phyloP scores from a whole-genome alignment of 1,140 invertebrate genomes.

The Neocloeon triangulifer region DNA sequence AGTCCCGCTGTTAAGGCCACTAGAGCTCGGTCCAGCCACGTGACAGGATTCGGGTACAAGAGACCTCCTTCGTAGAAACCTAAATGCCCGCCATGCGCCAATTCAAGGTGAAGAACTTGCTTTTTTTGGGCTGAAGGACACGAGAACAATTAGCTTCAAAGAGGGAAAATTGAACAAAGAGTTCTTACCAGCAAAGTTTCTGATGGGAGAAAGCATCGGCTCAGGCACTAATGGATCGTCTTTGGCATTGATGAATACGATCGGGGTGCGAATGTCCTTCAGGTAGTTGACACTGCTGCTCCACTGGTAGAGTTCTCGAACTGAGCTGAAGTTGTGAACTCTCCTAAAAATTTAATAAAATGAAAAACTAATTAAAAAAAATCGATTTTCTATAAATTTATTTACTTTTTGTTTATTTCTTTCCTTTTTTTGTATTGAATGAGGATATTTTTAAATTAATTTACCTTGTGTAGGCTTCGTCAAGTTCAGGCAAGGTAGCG shows the following conservation, averaged over 20 bases:
- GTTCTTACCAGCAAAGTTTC: slow-evolving; percentile 52
- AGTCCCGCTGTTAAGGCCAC: slow-evolving; percentile 36
- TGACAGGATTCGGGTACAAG: slow-evolving; percentile 63
- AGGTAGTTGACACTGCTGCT: slow-evolving; percentile 58
- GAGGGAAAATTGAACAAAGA: too few relatives aligned
- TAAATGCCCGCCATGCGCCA: slow-evolving; percentile 76
- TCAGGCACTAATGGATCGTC: slow-evolving; percentile 78
- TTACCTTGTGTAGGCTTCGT: slow-evolving; percentile 66
- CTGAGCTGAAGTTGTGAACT: slow-evolving; percentile 49
- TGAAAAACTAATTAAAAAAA: slow-evolving; percentile 5
- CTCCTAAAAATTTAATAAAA: slow-evolving; percentile 27
- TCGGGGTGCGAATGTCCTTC: slow-evolving; percentile 50
- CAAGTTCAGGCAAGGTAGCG: slow-evolving; percentile 63
- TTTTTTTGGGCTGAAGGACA: slow-evolving; percentile 37
- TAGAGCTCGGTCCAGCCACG: slow-evolving; percentile 70
- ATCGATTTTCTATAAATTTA: slow-evolving; percentile 4
- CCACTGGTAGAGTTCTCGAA: slow-evolving; percentile 60
- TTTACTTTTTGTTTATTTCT: too few relatives aligned
- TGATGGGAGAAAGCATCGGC: slow-evolving; percentile 40
- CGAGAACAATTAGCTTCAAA: too few relatives aligned
- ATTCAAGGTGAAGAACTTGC: slow-evolving; percentile 48
- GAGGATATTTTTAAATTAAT: slow-evolving; percentile 9
- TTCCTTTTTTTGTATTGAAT: not conserved
- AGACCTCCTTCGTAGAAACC: slow-evolving; percentile 79
- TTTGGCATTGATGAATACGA: slow-evolving; percentile 69